Percentiles rank a stretch among this genome's conserved stretches.
Evolutionary conservation across 2,797 vertebrate genomes (phyloP).

Genomic region (Psittacula echo): DNA sequence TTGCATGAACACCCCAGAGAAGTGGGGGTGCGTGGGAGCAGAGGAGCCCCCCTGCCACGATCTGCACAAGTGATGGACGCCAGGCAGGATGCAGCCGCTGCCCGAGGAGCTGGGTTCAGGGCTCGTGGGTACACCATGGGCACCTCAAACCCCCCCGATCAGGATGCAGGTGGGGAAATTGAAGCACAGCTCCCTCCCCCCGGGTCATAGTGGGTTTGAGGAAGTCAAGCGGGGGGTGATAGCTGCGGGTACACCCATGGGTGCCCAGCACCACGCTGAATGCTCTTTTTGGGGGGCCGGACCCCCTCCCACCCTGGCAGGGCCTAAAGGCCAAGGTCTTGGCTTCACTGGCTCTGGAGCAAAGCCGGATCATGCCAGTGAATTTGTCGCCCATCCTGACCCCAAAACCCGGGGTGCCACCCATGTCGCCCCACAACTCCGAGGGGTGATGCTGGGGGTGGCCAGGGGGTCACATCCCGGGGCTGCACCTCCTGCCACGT

Average conservation of each 20-base stretch:
- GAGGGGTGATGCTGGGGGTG: background rate
- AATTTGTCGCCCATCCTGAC: background rate
- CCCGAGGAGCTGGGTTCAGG: no score
- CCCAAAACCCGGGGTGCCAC: background rate
- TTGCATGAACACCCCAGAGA: fast-evolving
- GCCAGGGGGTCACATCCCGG: fast-evolving
- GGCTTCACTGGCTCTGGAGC: background rate
- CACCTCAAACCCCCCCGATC: fast-evolving
- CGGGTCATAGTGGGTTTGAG: background rate
- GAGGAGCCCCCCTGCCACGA: fast-evolving
- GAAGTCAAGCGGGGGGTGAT: background rate
- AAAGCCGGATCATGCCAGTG: background rate
- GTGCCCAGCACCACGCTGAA: background rate
- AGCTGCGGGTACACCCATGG: no score
- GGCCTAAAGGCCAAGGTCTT: background rate
- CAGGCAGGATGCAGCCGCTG: background rate
- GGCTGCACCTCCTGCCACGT: background rate
- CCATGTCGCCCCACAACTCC: background rate
- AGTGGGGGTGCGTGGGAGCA: fast-evolving
- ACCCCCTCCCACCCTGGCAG: background rate
- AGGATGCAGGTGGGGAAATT: background rate
- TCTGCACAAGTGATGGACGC: background rate
- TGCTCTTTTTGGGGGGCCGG: fast-evolving
- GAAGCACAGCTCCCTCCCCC: background rate
- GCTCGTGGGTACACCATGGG: no score